These are phyloP conservation scores for Melanostigma gelatinosum DNA, from an alignment of 2,113 vertebrate species.

Conservation along the genomic window DNA sequence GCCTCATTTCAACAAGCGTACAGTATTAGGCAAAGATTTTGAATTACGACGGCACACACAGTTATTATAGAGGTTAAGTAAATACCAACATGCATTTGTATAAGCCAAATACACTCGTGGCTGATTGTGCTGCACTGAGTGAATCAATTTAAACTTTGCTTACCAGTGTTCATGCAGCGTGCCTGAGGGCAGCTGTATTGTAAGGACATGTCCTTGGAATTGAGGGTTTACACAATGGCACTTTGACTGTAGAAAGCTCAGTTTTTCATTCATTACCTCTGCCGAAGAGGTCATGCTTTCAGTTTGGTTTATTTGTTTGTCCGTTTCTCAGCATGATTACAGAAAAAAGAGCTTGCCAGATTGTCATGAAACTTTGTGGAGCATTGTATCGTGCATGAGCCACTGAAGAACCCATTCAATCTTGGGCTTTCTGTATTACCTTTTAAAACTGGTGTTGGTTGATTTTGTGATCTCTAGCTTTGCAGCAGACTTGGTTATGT, in stretches of 20 bases:
- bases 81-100: constrained; percentile 38
- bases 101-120: constrained; percentile 25
- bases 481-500: neutral
- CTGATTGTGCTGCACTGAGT: constrained; percentile 9
- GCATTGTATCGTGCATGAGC: neutral
- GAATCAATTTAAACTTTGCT: constrained; percentile 24
- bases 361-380: neutral
- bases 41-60: constrained; percentile 29
- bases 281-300: neutral
- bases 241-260: neutral
- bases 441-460: neutral
- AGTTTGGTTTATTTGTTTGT: neutral
- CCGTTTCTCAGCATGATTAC: neutral
- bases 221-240: neutral
- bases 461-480: neutral
- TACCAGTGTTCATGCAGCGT: neutral
- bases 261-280: neutral
- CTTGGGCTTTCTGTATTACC: neutral
- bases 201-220: neutral
- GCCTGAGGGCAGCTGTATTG: constrained; percentile 5
- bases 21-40: constrained; percentile 13
- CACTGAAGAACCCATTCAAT: neutral
- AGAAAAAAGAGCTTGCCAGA: neutral
- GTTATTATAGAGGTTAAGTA: constrained; percentile 16
- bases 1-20: constrained; percentile 36